A percentile compares a stretch with the other conserved stretches of the same genome.
Conservation (phyloP, 2,797 vertebrate species). For the Hydrophis major region DNA sequence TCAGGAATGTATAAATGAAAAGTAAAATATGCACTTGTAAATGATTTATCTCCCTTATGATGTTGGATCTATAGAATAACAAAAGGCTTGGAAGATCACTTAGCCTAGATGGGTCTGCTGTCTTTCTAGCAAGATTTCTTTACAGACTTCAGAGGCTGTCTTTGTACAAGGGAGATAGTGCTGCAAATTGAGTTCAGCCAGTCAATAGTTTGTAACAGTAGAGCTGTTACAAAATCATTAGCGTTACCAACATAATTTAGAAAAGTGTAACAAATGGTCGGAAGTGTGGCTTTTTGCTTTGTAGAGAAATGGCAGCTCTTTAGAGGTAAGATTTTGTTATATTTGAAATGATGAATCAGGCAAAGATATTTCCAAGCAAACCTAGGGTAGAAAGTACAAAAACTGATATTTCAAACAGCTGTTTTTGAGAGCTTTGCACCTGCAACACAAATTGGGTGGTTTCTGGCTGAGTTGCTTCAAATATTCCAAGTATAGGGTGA, state of each 20-base stretch:
- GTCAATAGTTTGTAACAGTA: neutral
- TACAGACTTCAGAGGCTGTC: neutral
- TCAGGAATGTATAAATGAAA: neutral
- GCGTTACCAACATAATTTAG: neutral
- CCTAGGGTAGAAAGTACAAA: neutral
- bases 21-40: neutral
- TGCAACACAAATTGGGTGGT: neutral
- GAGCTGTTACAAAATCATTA: neutral
- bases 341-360: neutral
- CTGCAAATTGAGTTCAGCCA: fast-evolving
- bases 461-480: neutral
- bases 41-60: neutral
- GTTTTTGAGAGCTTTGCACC: neutral
- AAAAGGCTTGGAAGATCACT: neutral
- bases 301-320: conserved; percentile 7
- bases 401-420: neutral
- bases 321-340: neutral
- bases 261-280: neutral
- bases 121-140: conserved; percentile 11
- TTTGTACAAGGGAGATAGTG: neutral
- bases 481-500: neutral
- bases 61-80: neutral
- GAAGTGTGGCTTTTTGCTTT: conserved; percentile 13
- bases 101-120: fast-evolving
- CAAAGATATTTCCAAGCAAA: neutral